These are phyloP conservation scores for Aelia acuminata DNA, from an alignment of 2,888 invertebrate genomes.

Conservation along the genomic window DNA sequence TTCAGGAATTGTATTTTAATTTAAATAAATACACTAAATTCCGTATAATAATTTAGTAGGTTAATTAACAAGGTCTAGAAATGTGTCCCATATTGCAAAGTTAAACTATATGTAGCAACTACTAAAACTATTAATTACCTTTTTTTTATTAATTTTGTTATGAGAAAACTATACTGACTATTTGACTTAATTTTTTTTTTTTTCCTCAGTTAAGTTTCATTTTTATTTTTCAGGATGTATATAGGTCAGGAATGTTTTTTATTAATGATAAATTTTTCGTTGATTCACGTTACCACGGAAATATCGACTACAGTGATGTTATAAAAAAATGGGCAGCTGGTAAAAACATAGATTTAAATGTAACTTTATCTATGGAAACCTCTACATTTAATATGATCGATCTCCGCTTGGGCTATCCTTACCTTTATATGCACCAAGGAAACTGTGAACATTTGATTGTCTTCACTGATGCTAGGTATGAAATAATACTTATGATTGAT, in stretches of 20 bases:
- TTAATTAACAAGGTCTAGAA: no score
- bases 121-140: no score
- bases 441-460: constrained; percentile 91
- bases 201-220: constrained; percentile 47
- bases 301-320: constrained; percentile 78
- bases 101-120: no score
- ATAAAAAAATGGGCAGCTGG: constrained; percentile 77
- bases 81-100: no score
- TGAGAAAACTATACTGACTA: no score
- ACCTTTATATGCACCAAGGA: constrained; percentile 92
- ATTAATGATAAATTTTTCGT: constrained; percentile 86
- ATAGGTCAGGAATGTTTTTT: constrained; percentile 82
- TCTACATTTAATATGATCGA: constrained; percentile 69
- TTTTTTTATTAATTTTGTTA: no score
- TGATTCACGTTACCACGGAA: constrained; percentile 75
- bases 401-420: constrained; percentile 76
- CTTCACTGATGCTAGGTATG: constrained; percentile 80
- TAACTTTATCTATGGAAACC: constrained; percentile 73
- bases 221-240: constrained; percentile 73
- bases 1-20: no score
- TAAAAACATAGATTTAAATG: constrained; percentile 71
- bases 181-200: no score
- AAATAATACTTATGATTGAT: background rate
- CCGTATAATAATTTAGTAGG: no score
- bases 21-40: no score